phyloP scores from a whole-genome alignment of 2,797 vertebrate genomes.

The Hirundo rustica region DNA sequence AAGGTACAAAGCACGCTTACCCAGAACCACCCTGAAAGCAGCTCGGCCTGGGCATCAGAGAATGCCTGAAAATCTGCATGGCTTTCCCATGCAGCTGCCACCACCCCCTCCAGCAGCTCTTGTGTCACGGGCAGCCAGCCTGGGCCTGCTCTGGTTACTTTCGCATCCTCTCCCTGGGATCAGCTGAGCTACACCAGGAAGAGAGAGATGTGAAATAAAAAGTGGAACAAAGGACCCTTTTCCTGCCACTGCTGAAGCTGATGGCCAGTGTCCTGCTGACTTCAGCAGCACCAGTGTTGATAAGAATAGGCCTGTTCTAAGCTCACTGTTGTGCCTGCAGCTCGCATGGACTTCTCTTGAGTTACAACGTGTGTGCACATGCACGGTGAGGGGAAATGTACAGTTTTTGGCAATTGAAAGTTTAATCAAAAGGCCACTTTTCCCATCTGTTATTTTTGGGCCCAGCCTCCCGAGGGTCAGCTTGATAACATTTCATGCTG shows the following conservation, averaged over 20 bases:
- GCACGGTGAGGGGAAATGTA: slow-evolving; percentile 4
- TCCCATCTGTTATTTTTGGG: slow-evolving; percentile 60
- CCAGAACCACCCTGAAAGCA: not conserved
- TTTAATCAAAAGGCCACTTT: slow-evolving; percentile 68
- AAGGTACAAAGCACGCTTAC: not conserved
- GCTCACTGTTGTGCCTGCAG: not conserved
- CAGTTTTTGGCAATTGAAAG: slow-evolving; percentile 50
- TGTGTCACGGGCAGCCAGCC: not conserved
- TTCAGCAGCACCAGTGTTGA: not conserved
- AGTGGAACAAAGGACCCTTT: slow-evolving; percentile 41
- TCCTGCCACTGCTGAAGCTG: not conserved
- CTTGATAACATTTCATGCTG: slow-evolving; percentile 62
- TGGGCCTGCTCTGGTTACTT: not conserved
- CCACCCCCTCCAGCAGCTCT: not conserved
- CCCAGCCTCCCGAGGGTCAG: slow-evolving; percentile 48
- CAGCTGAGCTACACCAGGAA: not conserved
- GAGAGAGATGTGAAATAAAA: slow-evolving; percentile 9
- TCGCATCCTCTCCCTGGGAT: not conserved
- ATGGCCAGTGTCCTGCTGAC: slow-evolving; percentile 17
- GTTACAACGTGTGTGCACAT: not conserved
- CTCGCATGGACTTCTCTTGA: not conserved
- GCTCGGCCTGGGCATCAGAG: not conserved
- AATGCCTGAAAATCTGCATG: not conserved
- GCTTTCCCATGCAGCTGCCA: not conserved
- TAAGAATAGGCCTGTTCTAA: slow-evolving; percentile 2